These are phyloP conservation scores for Nomada hirtipes DNA, from an alignment of 2,888 invertebrate species.

Conservation along the genomic window DNA sequence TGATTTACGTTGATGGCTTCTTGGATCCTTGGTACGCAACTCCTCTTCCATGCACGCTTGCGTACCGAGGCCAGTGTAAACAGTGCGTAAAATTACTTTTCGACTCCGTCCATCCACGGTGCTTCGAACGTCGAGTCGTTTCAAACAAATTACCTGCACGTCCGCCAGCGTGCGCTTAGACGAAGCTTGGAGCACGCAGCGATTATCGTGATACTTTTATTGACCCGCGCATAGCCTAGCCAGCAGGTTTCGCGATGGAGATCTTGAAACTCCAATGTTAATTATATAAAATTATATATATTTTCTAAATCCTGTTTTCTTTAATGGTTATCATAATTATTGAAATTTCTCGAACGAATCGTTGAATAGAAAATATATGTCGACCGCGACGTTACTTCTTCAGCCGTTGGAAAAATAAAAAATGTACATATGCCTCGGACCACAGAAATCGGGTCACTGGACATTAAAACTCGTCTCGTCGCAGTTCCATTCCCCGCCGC, in stretches of 20 bases:
- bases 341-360: too few species aligned
- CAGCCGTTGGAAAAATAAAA: too few species aligned
- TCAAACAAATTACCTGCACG: slow-evolving; percentile 55
- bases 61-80: slow-evolving; percentile 69
- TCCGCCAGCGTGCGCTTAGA: slow-evolving; percentile 40
- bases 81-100: slow-evolving; percentile 74
- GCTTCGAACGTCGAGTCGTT: slow-evolving; percentile 26
- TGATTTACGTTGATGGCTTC: slow-evolving; percentile 82
- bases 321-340: too few species aligned
- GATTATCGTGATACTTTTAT: slow-evolving; percentile 36
- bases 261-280: slow-evolving; percentile 20
- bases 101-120: slow-evolving; percentile 35
- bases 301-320: too few species aligned
- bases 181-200: slow-evolving; percentile 1
- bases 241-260: neutral
- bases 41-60: slow-evolving; percentile 38
- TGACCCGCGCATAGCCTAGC: neutral
- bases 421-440: too few species aligned
- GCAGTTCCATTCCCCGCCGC: neutral
- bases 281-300: neutral
- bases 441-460: too few species aligned
- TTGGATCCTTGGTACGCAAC: slow-evolving; percentile 65
- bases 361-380: too few species aligned
- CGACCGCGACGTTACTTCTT: too few species aligned
- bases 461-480: too few species aligned